Base-by-base conservation (phyloP, 1,140 invertebrate species). In the Tyrophagus putrescentiae region DNA sequence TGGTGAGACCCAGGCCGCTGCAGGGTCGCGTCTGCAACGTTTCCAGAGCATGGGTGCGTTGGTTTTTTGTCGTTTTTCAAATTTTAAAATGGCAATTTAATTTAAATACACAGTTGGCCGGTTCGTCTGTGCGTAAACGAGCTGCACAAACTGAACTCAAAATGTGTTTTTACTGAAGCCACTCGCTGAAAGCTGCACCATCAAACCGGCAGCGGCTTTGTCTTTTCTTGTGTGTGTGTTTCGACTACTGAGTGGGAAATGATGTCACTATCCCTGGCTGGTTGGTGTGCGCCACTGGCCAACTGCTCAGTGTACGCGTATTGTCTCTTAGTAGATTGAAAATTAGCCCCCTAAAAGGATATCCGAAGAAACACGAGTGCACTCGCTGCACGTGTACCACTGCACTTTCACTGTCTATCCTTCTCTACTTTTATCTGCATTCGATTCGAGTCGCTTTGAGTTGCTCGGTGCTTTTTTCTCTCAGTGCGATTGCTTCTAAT, bases 301-400 rank as follows among this genome's bases (percentile, higher is more conserved):
- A n/a, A 39, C 21, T 39, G 13, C 13, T 39, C 36, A 13, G 13
- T 39, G 36, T 13, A 13, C 21, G 45, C 31, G 45, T 21, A 48
- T 48, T 48, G 45, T 48, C 31, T 48, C 45, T 48, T n/a, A n/a
- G n/a, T n/a, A n/a, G 7, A 6, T 48, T 7, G 21, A 39, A 48
- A 48, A 48, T 48, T 48, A 48, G 45, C 45, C 21, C 13, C 7
- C 7, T 48, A 29, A 48, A 48, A 48, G 45, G 45, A 48, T 48
- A 48, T 48, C 45, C 45, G 45, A 48, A 48, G 36, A 39, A 39
- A 39, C 21, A 39, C 36, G 21, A 39, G 36, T 39, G 21, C 31
- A 29, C 18, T 7, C 7, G 45, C 18, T 25, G 18, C 45, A 48
- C 45, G 45, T 7, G 45, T 48, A 29, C 45, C 23, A 39, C n/a